Conservation (phyloP, 2,113 vertebrate genomes). For the Anarrhichthys ocellatus region DNA sequence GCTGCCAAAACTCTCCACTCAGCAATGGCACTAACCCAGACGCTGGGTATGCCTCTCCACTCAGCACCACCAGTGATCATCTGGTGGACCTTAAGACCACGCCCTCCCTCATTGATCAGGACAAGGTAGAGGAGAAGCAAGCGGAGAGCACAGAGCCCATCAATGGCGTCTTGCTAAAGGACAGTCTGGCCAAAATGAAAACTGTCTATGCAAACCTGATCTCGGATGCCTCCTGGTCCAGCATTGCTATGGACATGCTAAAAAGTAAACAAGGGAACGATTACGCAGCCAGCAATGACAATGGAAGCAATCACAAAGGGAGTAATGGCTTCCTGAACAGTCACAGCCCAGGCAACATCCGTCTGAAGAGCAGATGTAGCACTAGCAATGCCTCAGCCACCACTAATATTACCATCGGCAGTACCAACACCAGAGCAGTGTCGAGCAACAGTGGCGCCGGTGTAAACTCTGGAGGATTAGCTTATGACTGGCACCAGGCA, state of each 20-base stretch:
- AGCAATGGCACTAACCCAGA: conserved; percentile 97
- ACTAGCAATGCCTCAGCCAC: conserved; percentile 68
- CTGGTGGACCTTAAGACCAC: conserved; percentile 90
- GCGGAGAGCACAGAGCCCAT: conserved; percentile 85
- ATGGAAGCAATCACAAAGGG: conserved; percentile 81
- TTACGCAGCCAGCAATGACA: conserved; percentile 72
- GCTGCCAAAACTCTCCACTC: conserved; percentile 96
- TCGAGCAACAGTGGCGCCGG: conserved; percentile 80
- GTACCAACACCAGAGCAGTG: conserved; percentile 75
- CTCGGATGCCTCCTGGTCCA: conserved; percentile 97
- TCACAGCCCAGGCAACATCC: conserved; percentile 77
- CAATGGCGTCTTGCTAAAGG: conserved; percentile 89
- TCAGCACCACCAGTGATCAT: conserved; percentile 95
- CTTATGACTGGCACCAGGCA: conserved; percentile 99
- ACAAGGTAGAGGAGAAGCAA: conserved; percentile 87
- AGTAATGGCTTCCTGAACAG: conserved; percentile 81
- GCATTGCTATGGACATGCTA: conserved; percentile 92
- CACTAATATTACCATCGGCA: conserved; percentile 71
- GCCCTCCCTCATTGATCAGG: conserved; percentile 88
- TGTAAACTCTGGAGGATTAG: conserved; percentile 81
- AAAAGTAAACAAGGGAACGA: conserved; percentile 85
- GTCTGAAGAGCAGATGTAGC: conserved; percentile 78
- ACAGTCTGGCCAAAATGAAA: conserved; percentile 99
- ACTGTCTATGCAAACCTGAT: conserved; percentile 98
- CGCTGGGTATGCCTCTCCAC: conserved; percentile 94